A percentile compares a stretch with the other conserved stretches of the same genome.
These are phyloP conservation scores for Pseudococcus viburni DNA, from an alignment of 2,888 invertebrate species.

Conservation along the genomic window DNA sequence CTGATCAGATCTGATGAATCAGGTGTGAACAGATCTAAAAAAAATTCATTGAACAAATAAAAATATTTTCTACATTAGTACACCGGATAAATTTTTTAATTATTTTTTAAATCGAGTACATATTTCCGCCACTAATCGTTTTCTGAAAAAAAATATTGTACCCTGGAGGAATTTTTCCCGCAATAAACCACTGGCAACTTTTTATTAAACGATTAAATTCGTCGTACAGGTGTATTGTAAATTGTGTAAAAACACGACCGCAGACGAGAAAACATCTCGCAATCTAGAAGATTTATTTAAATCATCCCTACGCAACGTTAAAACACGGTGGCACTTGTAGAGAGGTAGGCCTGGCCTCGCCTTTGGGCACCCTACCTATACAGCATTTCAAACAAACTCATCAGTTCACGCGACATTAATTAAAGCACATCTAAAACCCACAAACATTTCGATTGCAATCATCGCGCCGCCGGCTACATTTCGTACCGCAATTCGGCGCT, in stretches of 20 bases:
- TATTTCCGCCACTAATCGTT: too few species aligned
- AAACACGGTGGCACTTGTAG: neutral
- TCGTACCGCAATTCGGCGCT: neutral
- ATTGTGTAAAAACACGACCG: neutral
- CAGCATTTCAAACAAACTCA: slow-evolving; percentile 25
- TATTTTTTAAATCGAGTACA: too few species aligned
- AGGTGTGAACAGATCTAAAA: too few species aligned
- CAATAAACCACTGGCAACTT: neutral
- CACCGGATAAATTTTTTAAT: too few species aligned
- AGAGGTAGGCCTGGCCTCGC: neutral
- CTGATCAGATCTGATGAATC: too few species aligned
- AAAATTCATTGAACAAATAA: too few species aligned
- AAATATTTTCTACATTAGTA: too few species aligned
- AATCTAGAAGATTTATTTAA: neutral
- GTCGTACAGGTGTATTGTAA: neutral
- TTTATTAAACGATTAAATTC: neutral
- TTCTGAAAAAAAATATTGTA: too few species aligned
- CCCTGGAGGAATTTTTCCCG: too few species aligned
- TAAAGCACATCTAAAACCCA: slow-evolving; percentile 47
- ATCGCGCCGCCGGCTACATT: slow-evolving; percentile 37
- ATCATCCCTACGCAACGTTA: neutral
- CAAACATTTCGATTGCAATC: slow-evolving; percentile 51
- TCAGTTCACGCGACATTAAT: slow-evolving; percentile 39
- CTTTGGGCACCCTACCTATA: neutral
- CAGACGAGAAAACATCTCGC: neutral